Conservation (phyloP, 1,140 invertebrate genomes). For the Scaptodrosophila lebanonensis region DNA sequence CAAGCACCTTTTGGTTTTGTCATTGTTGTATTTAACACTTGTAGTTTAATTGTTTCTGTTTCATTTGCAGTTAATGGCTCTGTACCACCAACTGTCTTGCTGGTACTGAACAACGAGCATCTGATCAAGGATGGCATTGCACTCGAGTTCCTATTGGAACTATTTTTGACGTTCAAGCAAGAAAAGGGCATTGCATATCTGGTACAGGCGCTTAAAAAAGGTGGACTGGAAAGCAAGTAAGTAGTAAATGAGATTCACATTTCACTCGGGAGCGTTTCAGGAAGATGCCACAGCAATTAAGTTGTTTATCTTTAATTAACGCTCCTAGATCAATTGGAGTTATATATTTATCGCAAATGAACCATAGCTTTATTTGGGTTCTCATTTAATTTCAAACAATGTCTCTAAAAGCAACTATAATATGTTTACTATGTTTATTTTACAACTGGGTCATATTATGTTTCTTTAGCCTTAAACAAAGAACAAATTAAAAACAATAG, state of each 20-base stretch:
- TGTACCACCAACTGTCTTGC: conserved; percentile 89
- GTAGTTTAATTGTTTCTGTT: background rate
- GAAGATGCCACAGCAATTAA: conserved; percentile 50
- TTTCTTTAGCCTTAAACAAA: too few relatives aligned
- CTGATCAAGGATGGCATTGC: conserved; percentile 96
- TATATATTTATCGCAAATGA: conserved; percentile 65
- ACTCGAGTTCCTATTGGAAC: conserved; percentile 93
- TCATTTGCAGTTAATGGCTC: conserved; percentile 84
- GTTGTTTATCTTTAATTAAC: conserved; percentile 74
- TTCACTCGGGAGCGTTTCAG: conserved; percentile 64
- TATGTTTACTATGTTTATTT: too few relatives aligned
- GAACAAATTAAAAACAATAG: too few relatives aligned
- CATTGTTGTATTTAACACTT: background rate
- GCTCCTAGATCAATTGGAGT: conserved; percentile 65
- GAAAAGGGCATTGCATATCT: conserved; percentile 93
- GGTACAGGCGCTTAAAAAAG: conserved; percentile 90
- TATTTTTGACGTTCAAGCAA: conserved; percentile 93
- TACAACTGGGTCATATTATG: too few relatives aligned
- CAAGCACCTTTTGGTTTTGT: too few relatives aligned
- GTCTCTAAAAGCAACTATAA: background rate
- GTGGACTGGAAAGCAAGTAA: conserved; percentile 88
- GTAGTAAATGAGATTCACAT: conserved; percentile 13
- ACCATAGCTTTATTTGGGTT: conserved; percentile 64
- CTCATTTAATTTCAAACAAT: conserved; percentile 66
- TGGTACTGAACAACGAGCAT: conserved; percentile 92